Evolutionary conservation across 2,888 invertebrate species (phyloP), one percentile per base, ranked within the genome.

Genomic region (Embidobia sp.): DNA sequence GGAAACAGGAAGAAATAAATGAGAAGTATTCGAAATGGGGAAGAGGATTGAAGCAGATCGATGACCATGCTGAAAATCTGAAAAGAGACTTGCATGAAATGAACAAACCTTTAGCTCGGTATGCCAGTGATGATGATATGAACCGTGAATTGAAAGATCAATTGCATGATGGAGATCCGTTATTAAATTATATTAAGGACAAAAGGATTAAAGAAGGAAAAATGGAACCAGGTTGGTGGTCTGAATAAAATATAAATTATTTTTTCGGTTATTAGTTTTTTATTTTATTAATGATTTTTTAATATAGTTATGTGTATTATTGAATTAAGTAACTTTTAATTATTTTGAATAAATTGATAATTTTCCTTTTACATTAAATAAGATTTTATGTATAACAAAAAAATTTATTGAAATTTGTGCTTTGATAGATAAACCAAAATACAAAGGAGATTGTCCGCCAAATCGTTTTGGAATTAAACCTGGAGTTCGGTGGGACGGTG

Each of bases 401-500:
- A 22, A 22, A 6, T 3, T 22, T 4, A 22, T 22, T 22, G 6
- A 22, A 22, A 5, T 55, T 66, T 27, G 3, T 70, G 35, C 16
- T 19, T 44, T 49, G 87, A 11, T 82, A 93, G 93, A 92, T 44
- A 92, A 92, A 85, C 96, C 95, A 0, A 90, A 90, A 5, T 99
- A 97, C 89, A 93, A 94, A 85, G 98, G 98, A 0, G 93, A 94
- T 19, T 96, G 92, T 82, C 95, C 96, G 59, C 97, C 98, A 8
- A 99, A 99, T 91, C 93, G 99, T 0, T 99, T 95, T 90, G 94
- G 94, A 72, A 96, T 99, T 57, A 91, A 92, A 5, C 99, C 99
- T 0, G 99, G 99, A 0, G 95, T 97, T 90, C 92, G 98, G 8
- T 99, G 99, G 99, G 99, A 99, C 88, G 99, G 99, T 0, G 98